These are phyloP conservation scores for Netelia inedita DNA, from an alignment of 2,888 invertebrate genomes.

Conservation along the genomic window DNA sequence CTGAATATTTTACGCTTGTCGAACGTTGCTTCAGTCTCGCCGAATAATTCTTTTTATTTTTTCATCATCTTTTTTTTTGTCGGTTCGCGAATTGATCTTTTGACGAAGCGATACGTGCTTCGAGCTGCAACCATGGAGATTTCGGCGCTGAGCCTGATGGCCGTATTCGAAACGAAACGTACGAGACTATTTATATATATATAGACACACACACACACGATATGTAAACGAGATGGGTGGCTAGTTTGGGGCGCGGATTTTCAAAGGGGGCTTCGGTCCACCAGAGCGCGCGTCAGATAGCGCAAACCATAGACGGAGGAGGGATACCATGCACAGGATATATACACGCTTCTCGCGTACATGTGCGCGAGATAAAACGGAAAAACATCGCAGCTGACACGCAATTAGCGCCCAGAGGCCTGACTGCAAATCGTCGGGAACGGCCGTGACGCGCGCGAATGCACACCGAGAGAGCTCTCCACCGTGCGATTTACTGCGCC, in stretches of 20 bases:
- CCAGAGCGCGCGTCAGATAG: conserved; percentile 44
- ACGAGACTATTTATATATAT: conserved; percentile 5
- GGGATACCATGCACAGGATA: conserved; percentile 21
- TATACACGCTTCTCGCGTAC: conserved; percentile 32
- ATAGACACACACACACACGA: not conserved
- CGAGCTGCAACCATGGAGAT: not conserved
- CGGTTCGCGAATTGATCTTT: conserved; percentile 19
- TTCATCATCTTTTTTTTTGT: conserved; percentile 4
- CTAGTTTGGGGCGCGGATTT: conserved; percentile 40
- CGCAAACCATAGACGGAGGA: conserved; percentile 11
- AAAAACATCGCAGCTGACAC: conserved; percentile 73
- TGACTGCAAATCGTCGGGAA: conserved; percentile 76
- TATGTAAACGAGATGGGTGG: conserved; percentile 5
- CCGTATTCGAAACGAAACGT: conserved; percentile 24
- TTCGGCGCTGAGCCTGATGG: conserved; percentile 7
- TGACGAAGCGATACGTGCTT: conserved; percentile 13
- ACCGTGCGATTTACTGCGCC: conserved; percentile 66
- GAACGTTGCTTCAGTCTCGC: not conserved
- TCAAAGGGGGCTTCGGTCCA: conserved; percentile 40
- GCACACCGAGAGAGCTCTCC: conserved; percentile 66
- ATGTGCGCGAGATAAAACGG: conserved; percentile 74
- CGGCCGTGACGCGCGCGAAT: conserved; percentile 68
- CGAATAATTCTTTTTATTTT: not conserved
- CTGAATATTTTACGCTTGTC: conserved; percentile 9
- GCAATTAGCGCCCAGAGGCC: conserved; percentile 73